Conservation (phyloP, 2,113 vertebrate genomes). For the Cyrtonyx montezumae region DNA sequence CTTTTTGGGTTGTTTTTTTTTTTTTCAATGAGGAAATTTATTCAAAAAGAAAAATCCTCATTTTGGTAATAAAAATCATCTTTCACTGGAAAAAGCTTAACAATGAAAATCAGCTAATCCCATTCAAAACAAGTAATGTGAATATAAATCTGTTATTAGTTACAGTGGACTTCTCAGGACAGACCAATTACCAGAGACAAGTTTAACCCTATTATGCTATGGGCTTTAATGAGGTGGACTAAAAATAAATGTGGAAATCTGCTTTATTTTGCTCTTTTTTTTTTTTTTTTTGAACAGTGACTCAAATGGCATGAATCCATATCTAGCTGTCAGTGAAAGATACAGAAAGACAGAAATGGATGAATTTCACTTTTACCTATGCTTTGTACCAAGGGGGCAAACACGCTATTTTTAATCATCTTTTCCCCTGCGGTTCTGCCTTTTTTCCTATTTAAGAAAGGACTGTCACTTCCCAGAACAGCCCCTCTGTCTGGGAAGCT, state of each 20-base stretch:
- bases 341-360: not conserved
- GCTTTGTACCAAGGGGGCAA: not conserved
- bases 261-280: not conserved
- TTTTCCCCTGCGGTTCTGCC: not conserved
- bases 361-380: slow-evolving; percentile 1
- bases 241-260: not conserved
- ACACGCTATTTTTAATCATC: not conserved
- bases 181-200: not conserved
- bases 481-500: not conserved
- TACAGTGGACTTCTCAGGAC: not conserved
- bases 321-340: not conserved
- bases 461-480: not conserved
- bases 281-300: not conserved
- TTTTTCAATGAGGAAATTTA: not conserved
- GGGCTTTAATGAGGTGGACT: not conserved
- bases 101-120: not conserved
- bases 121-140: not conserved
- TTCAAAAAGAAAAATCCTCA: not conserved
- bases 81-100: not conserved
- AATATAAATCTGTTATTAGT: not conserved
- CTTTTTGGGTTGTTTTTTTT: not conserved
- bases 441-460: not conserved
- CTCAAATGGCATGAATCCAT: not conserved
- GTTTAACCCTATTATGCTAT: not conserved
- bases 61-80: not conserved